phyloP scores from a whole-genome alignment of 2,113 vertebrate genomes.

The Prunella himalayana region DNA sequence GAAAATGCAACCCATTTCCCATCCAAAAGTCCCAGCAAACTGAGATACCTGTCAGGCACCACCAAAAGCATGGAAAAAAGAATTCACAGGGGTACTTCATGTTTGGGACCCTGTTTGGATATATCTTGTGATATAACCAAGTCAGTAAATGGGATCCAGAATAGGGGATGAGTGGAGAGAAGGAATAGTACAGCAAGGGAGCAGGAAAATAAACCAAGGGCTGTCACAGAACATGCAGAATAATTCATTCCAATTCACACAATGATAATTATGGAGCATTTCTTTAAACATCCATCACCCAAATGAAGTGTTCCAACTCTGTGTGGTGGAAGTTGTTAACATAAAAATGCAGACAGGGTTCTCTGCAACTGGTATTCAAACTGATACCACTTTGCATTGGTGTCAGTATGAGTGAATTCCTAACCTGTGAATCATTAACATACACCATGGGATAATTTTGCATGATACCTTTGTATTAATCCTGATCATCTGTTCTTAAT shows the following conservation, averaged over 20 bases:
- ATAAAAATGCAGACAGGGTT: conserved; percentile 24
- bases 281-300: not conserved
- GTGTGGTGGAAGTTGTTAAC: not conserved
- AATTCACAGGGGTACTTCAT: not conserved
- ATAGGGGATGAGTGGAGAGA: not conserved
- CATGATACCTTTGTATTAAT: not conserved
- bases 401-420: not conserved
- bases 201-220: not conserved
- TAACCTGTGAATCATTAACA: not conserved
- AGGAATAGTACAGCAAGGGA: not conserved
- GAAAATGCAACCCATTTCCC: not conserved
- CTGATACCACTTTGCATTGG: not conserved
- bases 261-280: not conserved
- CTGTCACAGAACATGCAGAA: not conserved
- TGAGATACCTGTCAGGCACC: not conserved
- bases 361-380: not conserved
- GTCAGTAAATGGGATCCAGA: not conserved
- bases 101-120: not conserved
- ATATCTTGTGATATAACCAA: not conserved
- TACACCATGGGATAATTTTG: not conserved
- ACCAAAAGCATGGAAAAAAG: not conserved
- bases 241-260: not conserved
- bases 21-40: not conserved
- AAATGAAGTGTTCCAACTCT: not conserved
- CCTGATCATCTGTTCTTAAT: not conserved